A percentile compares a stretch with the other conserved stretches of the same genome.
Conservation (phyloP, 2,113 vertebrate genomes). For the Centropristis striata region DNA sequence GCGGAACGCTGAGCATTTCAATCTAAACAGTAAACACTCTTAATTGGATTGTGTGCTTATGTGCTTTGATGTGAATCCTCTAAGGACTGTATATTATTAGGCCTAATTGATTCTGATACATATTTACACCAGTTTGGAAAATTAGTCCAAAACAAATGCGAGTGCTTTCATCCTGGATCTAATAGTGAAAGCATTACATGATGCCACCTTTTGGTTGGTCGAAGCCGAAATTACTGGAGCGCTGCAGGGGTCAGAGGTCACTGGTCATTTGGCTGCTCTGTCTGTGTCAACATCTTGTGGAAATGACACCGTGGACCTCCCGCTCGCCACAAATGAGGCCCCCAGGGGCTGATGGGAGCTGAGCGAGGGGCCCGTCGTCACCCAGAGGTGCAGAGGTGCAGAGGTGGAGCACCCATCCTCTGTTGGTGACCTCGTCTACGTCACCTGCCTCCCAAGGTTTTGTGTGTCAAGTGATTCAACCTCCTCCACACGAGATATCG, state of each 20-base stretch:
- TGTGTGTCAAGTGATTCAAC: conserved; percentile 49
- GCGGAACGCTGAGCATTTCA: conserved; percentile 76
- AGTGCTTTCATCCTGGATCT: conserved; percentile 47
- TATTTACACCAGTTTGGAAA: conserved; percentile 73
- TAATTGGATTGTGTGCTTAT: conserved; percentile 84
- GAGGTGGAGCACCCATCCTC: conserved; percentile 57
- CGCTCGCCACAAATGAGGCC: conserved; percentile 72
- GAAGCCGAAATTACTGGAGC: conserved; percentile 38
- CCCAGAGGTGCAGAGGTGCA: conserved; percentile 57
- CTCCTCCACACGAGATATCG: conserved; percentile 26
- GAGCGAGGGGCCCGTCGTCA: conserved; percentile 1
- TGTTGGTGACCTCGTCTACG: conserved; percentile 44
- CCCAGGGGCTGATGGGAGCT: conserved; percentile 28
- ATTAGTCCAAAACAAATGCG: conserved; percentile 64
- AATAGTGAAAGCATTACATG: conserved; percentile 10
- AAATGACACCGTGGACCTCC: conserved; percentile 50
- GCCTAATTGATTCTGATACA: conserved; percentile 82
- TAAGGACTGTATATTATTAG: conserved; percentile 77
- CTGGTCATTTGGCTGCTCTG: conserved; percentile 35
- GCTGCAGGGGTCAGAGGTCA: conserved; percentile 45
- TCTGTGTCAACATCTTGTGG: conserved; percentile 53
- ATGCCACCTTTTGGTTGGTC: neutral
- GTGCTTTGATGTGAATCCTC: conserved; percentile 83
- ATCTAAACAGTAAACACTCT: conserved; percentile 80
- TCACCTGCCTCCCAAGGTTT: conserved; percentile 26